These are phyloP conservation scores for Coelinius sp. DNA, from an alignment of 2,888 invertebrate species.

Conservation along the genomic window DNA sequence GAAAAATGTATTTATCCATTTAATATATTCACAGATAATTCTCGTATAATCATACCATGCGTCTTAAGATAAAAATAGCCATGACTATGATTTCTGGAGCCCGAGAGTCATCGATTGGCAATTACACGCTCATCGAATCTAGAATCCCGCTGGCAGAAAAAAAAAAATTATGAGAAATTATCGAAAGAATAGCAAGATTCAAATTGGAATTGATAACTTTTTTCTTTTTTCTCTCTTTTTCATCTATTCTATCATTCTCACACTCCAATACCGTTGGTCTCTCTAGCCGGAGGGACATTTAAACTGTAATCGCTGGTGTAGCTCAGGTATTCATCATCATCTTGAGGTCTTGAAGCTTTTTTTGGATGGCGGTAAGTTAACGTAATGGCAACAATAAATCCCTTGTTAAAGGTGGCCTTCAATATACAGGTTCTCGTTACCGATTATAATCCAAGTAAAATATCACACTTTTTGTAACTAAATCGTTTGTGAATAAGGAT, in stretches of 20 bases:
- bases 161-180: not conserved
- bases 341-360: slow-evolving; percentile 46
- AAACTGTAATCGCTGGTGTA: slow-evolving; percentile 51
- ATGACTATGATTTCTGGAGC: slow-evolving; percentile 16
- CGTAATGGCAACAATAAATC: slow-evolving; percentile 61
- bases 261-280: slow-evolving; percentile 18
- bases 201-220: not conserved
- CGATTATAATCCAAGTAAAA: slow-evolving; percentile 6
- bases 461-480: not conserved
- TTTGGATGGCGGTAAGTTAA: slow-evolving; percentile 55
- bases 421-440: slow-evolving; percentile 53
- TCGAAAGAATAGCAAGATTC: not conserved
- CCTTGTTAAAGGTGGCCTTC: slow-evolving; percentile 57
- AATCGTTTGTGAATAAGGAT: slow-evolving; percentile 16
- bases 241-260: slow-evolving; percentile 4
- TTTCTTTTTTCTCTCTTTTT: not conserved
- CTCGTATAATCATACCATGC: not conserved
- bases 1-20: not conserved
- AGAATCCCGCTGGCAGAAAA: not conserved
- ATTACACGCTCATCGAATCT: slow-evolving; percentile 30
- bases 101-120: slow-evolving; percentile 32
- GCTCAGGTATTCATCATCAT: slow-evolving; percentile 57
- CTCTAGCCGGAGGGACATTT: slow-evolving; percentile 48
- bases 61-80: slow-evolving; percentile 2
- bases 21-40: slow-evolving; percentile 17